phyloP scores from a whole-genome alignment of 2,797 vertebrate genomes.

The Loriculus beryllinus region DNA sequence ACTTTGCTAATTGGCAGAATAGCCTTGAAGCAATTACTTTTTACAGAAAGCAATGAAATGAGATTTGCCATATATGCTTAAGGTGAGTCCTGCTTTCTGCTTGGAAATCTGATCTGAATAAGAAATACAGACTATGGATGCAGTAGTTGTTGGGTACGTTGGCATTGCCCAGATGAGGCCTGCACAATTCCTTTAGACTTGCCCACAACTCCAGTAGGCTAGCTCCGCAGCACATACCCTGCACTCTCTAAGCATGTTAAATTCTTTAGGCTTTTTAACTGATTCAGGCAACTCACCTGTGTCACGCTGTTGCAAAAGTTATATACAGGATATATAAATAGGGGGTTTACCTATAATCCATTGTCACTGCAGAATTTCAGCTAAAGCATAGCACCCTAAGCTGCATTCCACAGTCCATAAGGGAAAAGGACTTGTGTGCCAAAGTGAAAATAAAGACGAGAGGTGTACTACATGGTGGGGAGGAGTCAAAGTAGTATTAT shows the following conservation, averaged over 20 bases:
- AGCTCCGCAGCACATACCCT: background rate
- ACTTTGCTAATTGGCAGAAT: background rate
- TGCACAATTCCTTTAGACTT: background rate
- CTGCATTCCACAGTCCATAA: background rate
- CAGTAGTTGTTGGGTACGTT: background rate
- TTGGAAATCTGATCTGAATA: background rate
- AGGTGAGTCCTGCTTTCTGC: background rate
- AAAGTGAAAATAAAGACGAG: background rate
- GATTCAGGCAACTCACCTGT: background rate
- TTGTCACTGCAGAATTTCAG: background rate
- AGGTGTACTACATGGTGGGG: no score
- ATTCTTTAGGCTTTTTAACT: background rate
- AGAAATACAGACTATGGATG: accelerated
- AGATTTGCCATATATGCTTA: background rate
- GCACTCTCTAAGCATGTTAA: background rate
- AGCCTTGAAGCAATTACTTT: background rate
- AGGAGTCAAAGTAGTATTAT: background rate
- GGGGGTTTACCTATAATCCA: background rate
- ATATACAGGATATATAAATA: background rate
- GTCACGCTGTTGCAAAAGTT: background rate
- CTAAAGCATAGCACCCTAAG: background rate
- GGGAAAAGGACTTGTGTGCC: background rate
- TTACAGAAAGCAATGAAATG: background rate
- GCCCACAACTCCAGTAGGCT: background rate
- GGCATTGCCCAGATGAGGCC: background rate